Evolutionary conservation across 2,113 vertebrate species (phyloP).

Genomic region (Clarias gariepinus): DNA sequence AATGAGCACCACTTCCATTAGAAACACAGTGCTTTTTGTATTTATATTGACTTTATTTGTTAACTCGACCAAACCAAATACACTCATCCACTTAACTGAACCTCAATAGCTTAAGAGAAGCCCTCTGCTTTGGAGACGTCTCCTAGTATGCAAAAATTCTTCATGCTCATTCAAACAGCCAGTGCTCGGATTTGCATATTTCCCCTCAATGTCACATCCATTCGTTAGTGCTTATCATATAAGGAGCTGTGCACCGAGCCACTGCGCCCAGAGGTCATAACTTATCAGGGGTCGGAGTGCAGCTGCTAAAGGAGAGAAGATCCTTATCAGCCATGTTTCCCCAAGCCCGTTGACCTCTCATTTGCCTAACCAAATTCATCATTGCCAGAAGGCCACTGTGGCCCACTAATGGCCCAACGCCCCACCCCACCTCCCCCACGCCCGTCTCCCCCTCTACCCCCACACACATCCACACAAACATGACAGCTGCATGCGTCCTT

Average conservation of each 20-base stretch:
- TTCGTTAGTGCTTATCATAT: slow-evolving; percentile 15
- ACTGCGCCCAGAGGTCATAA: slow-evolving; percentile 29
- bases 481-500: slow-evolving; percentile 46
- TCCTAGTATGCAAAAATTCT: not conserved
- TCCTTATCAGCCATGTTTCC: slow-evolving; percentile 53
- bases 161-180: not conserved
- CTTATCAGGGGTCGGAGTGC: slow-evolving; percentile 52
- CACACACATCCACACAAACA: not conserved
- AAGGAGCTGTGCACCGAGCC: not conserved
- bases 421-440: not conserved
- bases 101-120: not conserved
- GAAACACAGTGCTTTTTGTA: not conserved
- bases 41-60: not conserved
- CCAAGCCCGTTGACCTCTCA: slow-evolving; percentile 58
- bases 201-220: slow-evolving; percentile 5
- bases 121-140: not conserved
- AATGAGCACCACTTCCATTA: slow-evolving; percentile 6
- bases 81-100: slow-evolving; percentile 10
- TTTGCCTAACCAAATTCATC: slow-evolving; percentile 64
- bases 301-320: slow-evolving; percentile 51
- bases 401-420: slow-evolving; percentile 19
- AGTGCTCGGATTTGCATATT: slow-evolving; percentile 5
- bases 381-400: slow-evolving; percentile 29
- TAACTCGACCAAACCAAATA: not conserved
- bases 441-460: not conserved